These are phyloP conservation scores for Biston betularia DNA, from an alignment of 2,888 invertebrate species.

Conservation along the genomic window DNA sequence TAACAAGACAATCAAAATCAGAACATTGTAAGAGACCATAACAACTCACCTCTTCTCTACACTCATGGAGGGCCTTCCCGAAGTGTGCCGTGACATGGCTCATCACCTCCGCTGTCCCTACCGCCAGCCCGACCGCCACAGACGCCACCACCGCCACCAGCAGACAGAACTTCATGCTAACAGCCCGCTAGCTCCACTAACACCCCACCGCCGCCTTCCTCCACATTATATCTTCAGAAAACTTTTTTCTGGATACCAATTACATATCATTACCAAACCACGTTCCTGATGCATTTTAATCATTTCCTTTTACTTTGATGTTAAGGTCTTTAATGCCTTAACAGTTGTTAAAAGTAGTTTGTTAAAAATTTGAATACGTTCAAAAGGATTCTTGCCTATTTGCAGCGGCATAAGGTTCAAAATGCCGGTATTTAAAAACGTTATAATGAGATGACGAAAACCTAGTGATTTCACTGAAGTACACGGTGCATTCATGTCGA, in stretches of 20 bases:
- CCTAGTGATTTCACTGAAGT: slow-evolving; percentile 31
- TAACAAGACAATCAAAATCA: too few relatives aligned
- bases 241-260: slow-evolving; percentile 47
- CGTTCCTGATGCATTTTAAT: background rate
- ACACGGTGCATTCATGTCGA: slow-evolving; percentile 26
- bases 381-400: slow-evolving; percentile 5
- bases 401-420: slow-evolving; percentile 18
- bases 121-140: slow-evolving; percentile 53
- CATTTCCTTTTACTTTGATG: background rate
- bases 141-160: slow-evolving; percentile 49
- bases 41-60: slow-evolving; percentile 71
- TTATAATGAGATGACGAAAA: slow-evolving; percentile 37
- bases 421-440: slow-evolving; percentile 3
- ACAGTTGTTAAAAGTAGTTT: background rate
- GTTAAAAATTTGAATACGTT: background rate
- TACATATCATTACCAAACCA: slow-evolving; percentile 39
- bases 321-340: slow-evolving; percentile 20
- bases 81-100: slow-evolving; percentile 81
- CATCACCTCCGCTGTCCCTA: slow-evolving; percentile 76
- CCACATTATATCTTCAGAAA: slow-evolving; percentile 51
- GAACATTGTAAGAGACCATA: background rate
- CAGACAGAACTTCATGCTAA: slow-evolving; percentile 48
- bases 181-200: slow-evolving; percentile 40
- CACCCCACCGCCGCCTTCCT: slow-evolving; percentile 9
- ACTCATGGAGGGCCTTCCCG: slow-evolving; percentile 74